These are phyloP conservation scores for Drosophila antonietae DNA, from an alignment of 2,888 invertebrate genomes.

Conservation along the genomic window DNA sequence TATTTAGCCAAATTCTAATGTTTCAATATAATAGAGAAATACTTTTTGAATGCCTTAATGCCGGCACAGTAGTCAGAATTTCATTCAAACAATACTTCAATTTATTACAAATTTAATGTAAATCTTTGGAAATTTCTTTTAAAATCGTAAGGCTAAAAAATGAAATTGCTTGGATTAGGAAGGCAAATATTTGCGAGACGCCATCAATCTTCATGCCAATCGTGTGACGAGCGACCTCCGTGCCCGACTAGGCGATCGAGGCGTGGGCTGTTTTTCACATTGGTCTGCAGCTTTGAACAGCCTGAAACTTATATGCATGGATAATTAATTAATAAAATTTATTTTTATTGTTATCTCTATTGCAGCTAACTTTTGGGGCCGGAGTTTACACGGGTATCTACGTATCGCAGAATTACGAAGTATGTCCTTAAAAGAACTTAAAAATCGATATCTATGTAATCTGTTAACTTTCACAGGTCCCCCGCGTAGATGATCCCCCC, in stretches of 20 bases:
- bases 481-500: slow-evolving; percentile 93
- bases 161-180: slow-evolving; percentile 58
- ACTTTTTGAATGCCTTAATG: not conserved
- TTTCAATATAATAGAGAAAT: not conserved
- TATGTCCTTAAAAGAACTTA: slow-evolving; percentile 75
- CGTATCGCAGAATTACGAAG: slow-evolving; percentile 90
- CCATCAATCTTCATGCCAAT: not conserved
- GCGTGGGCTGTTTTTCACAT: slow-evolving; percentile 21
- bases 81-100: not conserved
- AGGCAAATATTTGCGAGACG: slow-evolving; percentile 28
- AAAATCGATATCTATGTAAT: too few relatives aligned
- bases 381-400: slow-evolving; percentile 91
- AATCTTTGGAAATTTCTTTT: slow-evolving; percentile 9
- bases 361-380: slow-evolving; percentile 88
- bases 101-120: not conserved
- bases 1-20: not conserved
- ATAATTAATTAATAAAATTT: not conserved
- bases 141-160: slow-evolving; percentile 29
- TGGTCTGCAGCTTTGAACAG: slow-evolving; percentile 41
- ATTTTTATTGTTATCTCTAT: slow-evolving; percentile 33
- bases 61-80: not conserved
- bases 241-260: slow-evolving; percentile 25
- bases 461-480: slow-evolving; percentile 87
- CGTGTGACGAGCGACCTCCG: not conserved
- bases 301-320: too few relatives aligned